Evolutionary conservation across 2,888 invertebrate species (phyloP), one percentile per base, ranked within the genome.

Genomic region (Neoitamus cyanurus): DNA sequence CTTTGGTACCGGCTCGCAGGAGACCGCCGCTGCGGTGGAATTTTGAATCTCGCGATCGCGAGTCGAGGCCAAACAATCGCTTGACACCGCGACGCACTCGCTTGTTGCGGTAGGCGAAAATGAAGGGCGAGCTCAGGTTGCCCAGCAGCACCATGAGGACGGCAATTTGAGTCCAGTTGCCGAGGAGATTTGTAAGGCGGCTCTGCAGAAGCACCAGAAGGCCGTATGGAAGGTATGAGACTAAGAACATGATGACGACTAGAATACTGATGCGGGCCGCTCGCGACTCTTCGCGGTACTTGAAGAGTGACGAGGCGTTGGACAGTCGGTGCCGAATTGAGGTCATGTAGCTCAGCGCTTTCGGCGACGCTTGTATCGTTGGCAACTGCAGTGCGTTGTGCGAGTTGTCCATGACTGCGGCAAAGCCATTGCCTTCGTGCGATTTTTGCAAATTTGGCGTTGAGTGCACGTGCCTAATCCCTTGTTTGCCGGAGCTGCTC

Each of bases 211-310:
- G 86, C 48, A 91, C 90, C 30, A 92, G 86, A 42, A 91, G 87
- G 5, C 91, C 91, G 80, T 90, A 91, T 20, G 92, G 92, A 86
- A 91, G 86, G 84, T 91, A 91, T 30, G 91, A 92, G 78, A 92
- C 89, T 36, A 91, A 88, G 86, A 91, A 91, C 92, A 91, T 92
- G 15, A 91, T 90, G 58, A 91, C 91, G 86, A 92, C 91, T 87
- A 92, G 87, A 84, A 91, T 94, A 89, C 97, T 97, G 82, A 97
- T 96, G 87, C 97, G 94, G 7, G 97, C 97, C 1, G 97, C 97
- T 87, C 97, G 94, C 87, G 97, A 96, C 92, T 97, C 97, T 90
- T 97, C 97, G 83, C 97, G 93, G 90, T 97, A 96, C 88, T 95
- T 93, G 91, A 97, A 96, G 86, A 96, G 92, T 78, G 96, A 96